Base-by-base conservation (phyloP, 2,113 vertebrate genomes). In the Platycercus adscitus region DNA sequence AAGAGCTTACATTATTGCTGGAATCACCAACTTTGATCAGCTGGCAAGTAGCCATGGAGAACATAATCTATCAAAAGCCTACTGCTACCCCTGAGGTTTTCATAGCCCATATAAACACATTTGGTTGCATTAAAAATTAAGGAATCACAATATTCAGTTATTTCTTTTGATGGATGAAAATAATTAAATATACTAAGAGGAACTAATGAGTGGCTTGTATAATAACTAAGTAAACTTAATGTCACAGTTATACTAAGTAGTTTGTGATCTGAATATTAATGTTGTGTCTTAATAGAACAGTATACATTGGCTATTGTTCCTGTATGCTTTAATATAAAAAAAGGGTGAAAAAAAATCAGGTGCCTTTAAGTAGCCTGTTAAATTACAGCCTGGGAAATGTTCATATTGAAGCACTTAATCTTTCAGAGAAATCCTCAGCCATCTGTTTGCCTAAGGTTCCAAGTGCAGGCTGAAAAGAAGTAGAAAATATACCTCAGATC, bases 401-500 rank as follows among this genome's bases (percentile, higher is more conserved):
- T 91, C 78, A 33, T 41, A 46, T 41, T 5, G 9, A 92, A 96
- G 12, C 31, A 52, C 12, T 80, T 82, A 78, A 86, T 96, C 64
- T 93, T 83, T 84, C 76, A 71, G 60, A 95, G 71, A 72, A 96
- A 84, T 75, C 16, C 56, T 93, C 68, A 78, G 31, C 79, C 94
- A 90, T 96, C 68, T 97, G 84, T 91, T 91, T 86, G 50, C 64
- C 47, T 73, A 53, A 63, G 49, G 61, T 86, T 95, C 56, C 52
- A 81, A 61, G 43, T 69, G 10, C 60, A 66, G 58, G 12, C 55
- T 91, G 68, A 61, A 93, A 89, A 81, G 21, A 84, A 53, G 31
- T 24, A 46, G 47, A 64, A 72, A 86, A 88, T 76, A 72, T 23
- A 91, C 88, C 79, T 95, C 53, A 61, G 43, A 61, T 79, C 90